Evolutionary conservation across 2,797 vertebrate genomes (phyloP), one percentile per base, ranked within the genome.

Genomic region (Ficedula albicollis): DNA sequence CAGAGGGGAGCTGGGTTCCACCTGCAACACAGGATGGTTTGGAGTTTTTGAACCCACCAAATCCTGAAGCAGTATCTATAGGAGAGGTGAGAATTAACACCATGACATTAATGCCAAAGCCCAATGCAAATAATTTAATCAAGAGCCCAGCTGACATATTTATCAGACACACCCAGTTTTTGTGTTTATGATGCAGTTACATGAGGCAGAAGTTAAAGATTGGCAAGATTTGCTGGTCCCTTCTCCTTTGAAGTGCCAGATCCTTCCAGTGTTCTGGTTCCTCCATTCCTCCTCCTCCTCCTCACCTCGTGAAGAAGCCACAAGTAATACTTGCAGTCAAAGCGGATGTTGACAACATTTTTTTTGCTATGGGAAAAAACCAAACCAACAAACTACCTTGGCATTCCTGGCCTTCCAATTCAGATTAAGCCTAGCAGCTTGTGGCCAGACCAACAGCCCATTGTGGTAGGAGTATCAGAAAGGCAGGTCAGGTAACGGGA

Each of bases 401-500:
- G 43, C 55, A 62, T 72, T 51, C 13, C 46, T 48, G 46, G 22
- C 64, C 75, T 92, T 62, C 29, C 66, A 34, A 1, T 43, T 83
- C 34, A 7, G 46, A 12, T 26, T 49, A 43, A 90, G 15, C 43
- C 39, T 66, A 62, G 23, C 39, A 78, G 48, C 32, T 32, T 49
- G 51, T 68, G 39, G 59, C 41, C 70, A 88, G 76, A 59, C 69
- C 41, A 52, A 62, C 79, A 72, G 44, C 20, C 69, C 21, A 9
- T 66, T 4, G 2, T 82, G 36, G 52, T 30, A 43, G 85, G 89
- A 25, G 67, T 93, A 90, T 95, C 93, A 87, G 87, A 79, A 84
- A 63, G 27, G 23, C 85, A 66, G 87, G 83, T 93, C 92, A 96
- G 96, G 95, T 95, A 96, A 94, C 94, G 91, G 95, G 87, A 96